Conservation (phyloP, 2,888 invertebrate species). For the Lasioglossum lativentre region DNA sequence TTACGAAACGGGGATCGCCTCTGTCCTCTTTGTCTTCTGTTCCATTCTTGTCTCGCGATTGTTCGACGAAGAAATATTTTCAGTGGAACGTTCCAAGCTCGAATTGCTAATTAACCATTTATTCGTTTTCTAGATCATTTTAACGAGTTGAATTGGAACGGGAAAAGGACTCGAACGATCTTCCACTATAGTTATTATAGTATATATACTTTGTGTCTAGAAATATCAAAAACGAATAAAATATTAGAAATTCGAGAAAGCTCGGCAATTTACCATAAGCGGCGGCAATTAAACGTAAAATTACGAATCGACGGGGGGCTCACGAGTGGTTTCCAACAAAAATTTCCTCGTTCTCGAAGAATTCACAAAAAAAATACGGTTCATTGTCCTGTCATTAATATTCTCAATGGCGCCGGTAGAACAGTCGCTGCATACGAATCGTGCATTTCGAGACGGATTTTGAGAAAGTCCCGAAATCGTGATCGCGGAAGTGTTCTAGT, state of each 20-base stretch:
- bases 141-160: no score
- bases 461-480: slow-evolving; percentile 5
- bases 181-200: no score
- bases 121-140: no score
- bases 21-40: background rate
- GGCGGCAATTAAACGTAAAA: background rate
- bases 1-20: background rate
- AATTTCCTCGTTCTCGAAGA: background rate
- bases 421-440: background rate
- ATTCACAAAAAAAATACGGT: slow-evolving; percentile 3
- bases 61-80: background rate
- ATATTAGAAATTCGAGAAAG: background rate
- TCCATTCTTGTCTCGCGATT: background rate
- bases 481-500: background rate
- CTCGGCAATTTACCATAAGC: background rate
- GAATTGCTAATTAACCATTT: no score
- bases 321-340: background rate
- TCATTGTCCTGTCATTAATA: background rate
- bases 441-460: background rate
- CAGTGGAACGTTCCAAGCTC: no score
- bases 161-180: no score
- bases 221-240: background rate
- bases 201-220: no score
- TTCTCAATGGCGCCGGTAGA: background rate
- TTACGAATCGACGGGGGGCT: background rate